Evolutionary conservation across 2,888 invertebrate species (phyloP).

Genomic region (Harmothoe impar): DNA sequence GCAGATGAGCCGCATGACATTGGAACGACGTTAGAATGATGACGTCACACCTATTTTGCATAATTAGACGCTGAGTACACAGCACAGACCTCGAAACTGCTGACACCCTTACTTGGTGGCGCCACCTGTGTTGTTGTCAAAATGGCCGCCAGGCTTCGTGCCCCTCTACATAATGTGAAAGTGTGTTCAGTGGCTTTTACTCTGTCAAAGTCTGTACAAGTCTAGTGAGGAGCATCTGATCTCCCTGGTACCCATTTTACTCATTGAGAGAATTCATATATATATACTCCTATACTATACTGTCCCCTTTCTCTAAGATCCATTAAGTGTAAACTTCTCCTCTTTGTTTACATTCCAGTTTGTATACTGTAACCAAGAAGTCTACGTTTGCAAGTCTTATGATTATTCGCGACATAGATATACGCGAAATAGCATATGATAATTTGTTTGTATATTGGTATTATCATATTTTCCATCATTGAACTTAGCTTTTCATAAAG

Average conservation of each 20-base stretch:
- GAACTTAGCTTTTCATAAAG: slow-evolving; percentile 38
- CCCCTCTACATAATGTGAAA: not conserved
- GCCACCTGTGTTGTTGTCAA: slow-evolving; percentile 34
- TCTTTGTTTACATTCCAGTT: no score
- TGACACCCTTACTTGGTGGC: slow-evolving; percentile 41
- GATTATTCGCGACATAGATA: no score
- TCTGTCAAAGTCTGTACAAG: slow-evolving; percentile 1
- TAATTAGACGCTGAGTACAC: slow-evolving; percentile 13
- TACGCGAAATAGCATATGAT: no score
- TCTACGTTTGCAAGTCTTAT: not conserved
- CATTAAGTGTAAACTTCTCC: not conserved
- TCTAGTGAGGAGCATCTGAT: not conserved
- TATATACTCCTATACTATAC: not conserved
- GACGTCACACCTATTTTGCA: slow-evolving; percentile 34
- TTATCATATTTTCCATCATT: slow-evolving; percentile 41
- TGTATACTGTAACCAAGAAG: not conserved
- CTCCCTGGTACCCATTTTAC: not conserved
- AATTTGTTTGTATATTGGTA: not conserved
- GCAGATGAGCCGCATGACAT: not conserved
- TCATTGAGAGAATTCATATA: not conserved
- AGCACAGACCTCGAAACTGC: slow-evolving; percentile 35
- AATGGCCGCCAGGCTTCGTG: slow-evolving; percentile 24
- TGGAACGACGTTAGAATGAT: not conserved
- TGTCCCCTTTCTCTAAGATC: not conserved
- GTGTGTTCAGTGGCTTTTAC: not conserved